Percentiles rank a stretch among this genome's conserved stretches.
phyloP scores from a whole-genome alignment of 2,888 invertebrate genomes.

The Nudaria mundana region DNA sequence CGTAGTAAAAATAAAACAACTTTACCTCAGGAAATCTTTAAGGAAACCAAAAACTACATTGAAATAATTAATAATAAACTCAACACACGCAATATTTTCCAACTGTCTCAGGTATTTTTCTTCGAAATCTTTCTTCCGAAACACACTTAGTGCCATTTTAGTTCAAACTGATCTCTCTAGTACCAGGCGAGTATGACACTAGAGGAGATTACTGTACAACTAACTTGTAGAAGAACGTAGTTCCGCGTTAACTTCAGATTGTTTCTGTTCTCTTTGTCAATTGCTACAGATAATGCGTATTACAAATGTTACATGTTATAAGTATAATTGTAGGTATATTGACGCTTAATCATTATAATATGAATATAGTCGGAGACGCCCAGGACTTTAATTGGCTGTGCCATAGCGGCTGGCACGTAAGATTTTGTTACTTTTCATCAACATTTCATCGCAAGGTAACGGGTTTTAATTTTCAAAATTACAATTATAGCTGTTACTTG shows the following conservation, averaged over 20 bases:
- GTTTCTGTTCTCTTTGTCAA: constrained; percentile 23
- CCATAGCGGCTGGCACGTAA: too few species aligned
- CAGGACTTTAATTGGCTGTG: too few species aligned
- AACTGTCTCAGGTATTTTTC: constrained; percentile 26
- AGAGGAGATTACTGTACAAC: constrained; percentile 38
- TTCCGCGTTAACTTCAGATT: constrained; percentile 32
- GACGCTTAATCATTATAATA: too few species aligned
- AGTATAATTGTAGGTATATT: too few species aligned
- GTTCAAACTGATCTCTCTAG: constrained; percentile 4
- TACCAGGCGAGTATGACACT: constrained; percentile 39
- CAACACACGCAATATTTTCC: constrained; percentile 40
- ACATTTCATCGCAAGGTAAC: too few species aligned
- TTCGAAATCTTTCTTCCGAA: constrained; percentile 28
- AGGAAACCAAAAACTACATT: constrained; percentile 37
- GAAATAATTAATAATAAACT: constrained; percentile 33
- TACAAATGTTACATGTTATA: constrained; percentile 15
- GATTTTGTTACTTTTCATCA: too few species aligned
- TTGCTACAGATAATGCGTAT: constrained; percentile 20
- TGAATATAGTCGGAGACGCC: too few species aligned
- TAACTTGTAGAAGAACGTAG: constrained; percentile 36
- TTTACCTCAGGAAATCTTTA: constrained; percentile 34
- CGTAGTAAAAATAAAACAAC: constrained; percentile 26
- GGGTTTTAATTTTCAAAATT: too few species aligned
- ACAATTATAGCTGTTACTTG: too few species aligned
- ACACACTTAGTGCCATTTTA: constrained; percentile 45